Conservation (phyloP, 2,113 vertebrate genomes). For the Agapornis roseicollis region DNA sequence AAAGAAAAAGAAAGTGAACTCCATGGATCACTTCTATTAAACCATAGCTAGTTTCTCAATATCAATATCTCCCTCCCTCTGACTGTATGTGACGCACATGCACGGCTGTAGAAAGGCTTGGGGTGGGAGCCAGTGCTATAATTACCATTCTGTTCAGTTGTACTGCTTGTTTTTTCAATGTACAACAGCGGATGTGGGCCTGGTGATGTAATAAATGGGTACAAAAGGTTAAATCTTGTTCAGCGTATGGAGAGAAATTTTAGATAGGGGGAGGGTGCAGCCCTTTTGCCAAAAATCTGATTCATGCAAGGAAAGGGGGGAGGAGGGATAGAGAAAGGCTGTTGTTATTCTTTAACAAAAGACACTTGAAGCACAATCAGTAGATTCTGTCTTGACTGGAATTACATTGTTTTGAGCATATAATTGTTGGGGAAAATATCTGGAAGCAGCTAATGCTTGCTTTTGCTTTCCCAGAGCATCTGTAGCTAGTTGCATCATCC, state of each 20-base stretch:
- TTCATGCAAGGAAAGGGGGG: not conserved
- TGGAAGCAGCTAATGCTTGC: not conserved
- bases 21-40: not conserved
- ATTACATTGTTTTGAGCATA: not conserved
- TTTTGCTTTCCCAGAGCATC: constrained; percentile 11
- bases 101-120: not conserved
- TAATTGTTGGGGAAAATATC: not conserved
- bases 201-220: constrained; percentile 32
- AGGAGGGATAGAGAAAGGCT: constrained; percentile 13
- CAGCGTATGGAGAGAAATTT: not conserved
- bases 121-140: not conserved
- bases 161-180: not conserved
- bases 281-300: constrained; percentile 28
- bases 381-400: constrained; percentile 45
- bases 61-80: accelerated
- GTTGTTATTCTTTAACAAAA: constrained; percentile 48
- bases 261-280: not conserved
- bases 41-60: accelerated
- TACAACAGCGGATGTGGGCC: not conserved
- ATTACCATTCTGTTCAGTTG: not conserved
- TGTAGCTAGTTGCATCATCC: not conserved
- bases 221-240: constrained; percentile 38
- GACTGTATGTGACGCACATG: accelerated
- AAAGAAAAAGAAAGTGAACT: not conserved
- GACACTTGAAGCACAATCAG: constrained; percentile 7